A percentile compares a stretch with the other conserved stretches of the same genome.
phyloP scores from a whole-genome alignment of 1,140 invertebrate genomes.

The Palaemon carinicauda region DNA sequence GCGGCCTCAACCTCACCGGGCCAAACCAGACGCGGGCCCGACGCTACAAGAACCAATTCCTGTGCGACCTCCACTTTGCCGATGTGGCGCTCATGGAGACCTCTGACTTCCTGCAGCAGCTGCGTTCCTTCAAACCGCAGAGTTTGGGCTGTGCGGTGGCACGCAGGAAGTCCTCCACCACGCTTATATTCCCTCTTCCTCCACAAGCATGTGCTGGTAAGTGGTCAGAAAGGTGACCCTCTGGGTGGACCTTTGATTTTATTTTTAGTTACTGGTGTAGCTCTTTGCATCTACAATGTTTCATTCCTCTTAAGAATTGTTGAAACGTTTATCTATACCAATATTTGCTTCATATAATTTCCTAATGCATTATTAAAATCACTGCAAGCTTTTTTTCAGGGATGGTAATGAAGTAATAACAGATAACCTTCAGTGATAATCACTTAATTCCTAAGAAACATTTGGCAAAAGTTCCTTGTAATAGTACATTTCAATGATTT shows the following conservation, averaged over 20 bases:
- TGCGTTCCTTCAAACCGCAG: conserved; percentile 93
- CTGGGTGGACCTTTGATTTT: no score
- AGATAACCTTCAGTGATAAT: no score
- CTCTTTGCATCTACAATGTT: background rate
- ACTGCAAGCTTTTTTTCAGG: no score
- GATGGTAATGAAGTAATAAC: no score
- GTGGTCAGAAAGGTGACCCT: conserved; percentile 57
- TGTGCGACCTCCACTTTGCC: conserved; percentile 89
- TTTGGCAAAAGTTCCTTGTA: no score
- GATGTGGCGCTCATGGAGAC: conserved; percentile 96
- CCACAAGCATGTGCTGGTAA: conserved; percentile 93
- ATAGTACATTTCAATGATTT: no score
- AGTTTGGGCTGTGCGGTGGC: conserved; percentile 92
- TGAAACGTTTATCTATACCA: no score
- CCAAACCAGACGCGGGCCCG: conserved; percentile 84
- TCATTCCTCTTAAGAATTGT: background rate
- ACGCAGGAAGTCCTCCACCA: conserved; percentile 89
- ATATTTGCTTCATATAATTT: no score
- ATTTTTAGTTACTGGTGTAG: no score
- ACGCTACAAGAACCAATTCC: conserved; percentile 83
- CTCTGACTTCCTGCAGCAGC: conserved; percentile 95
- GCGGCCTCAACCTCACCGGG: conserved; percentile 89
- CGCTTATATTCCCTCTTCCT: conserved; percentile 90
- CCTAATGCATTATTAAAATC: no score
- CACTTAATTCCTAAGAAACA: no score